Conservation (phyloP, 2,113 vertebrate genomes). For the Anguilla rostrata region DNA sequence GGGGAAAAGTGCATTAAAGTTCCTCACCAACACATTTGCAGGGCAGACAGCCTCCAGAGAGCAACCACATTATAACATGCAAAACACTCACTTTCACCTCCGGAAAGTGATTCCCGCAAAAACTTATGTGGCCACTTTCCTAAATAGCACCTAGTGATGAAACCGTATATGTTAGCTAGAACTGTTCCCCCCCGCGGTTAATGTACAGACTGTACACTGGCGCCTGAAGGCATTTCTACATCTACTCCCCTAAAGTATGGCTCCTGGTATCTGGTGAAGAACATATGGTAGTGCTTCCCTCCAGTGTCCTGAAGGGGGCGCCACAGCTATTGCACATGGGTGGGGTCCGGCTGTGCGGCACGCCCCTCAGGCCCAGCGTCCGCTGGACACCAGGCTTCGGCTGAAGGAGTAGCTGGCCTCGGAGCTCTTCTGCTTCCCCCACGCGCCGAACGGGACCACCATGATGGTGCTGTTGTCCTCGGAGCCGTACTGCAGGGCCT, state of each 20-base stretch:
- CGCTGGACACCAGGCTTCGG: slow-evolving; percentile 89
- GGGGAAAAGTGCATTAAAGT: neutral
- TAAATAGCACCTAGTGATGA: neutral
- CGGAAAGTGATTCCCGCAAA: neutral
- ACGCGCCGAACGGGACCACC: slow-evolving; percentile 92
- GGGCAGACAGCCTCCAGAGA: neutral
- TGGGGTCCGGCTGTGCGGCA: neutral
- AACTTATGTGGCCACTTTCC: no score
- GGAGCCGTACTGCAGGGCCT: slow-evolving; percentile 89
- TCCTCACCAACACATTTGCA: neutral
- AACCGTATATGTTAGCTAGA: neutral
- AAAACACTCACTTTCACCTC: neutral
- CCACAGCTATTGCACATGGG: neutral
- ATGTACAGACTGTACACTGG: neutral
- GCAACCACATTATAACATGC: neutral
- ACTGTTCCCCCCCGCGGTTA: neutral
- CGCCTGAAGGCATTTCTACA: neutral
- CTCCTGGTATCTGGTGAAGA: neutral
- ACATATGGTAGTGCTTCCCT: slow-evolving; percentile 6
- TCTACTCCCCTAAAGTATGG: neutral
- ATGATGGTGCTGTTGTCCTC: slow-evolving; percentile 94
- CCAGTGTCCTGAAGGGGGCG: neutral
- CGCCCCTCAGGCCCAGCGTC: slow-evolving; percentile 83
- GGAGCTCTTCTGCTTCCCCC: slow-evolving; percentile 88
- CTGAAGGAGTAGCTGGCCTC: slow-evolving; percentile 91